Evolutionary conservation across 2,113 vertebrate species (phyloP).

Genomic region (Myotis brandtii): DNA sequence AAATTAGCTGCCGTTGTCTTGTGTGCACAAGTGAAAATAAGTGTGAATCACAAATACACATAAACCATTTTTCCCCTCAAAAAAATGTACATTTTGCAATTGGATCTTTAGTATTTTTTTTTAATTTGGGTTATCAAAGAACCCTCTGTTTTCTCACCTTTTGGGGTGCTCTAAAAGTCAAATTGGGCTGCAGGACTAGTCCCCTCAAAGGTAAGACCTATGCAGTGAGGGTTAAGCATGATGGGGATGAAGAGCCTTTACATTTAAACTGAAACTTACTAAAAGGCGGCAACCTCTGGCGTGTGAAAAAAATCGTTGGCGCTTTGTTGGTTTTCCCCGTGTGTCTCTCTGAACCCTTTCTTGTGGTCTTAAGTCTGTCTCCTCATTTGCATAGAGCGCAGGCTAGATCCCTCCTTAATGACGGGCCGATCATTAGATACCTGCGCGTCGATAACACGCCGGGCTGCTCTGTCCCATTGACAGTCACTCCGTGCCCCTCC

Average conservation of each 20-base stretch:
- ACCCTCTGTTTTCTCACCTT: neutral
- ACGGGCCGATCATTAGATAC: slow-evolving; percentile 96
- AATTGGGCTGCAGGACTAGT: neutral
- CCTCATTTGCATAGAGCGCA: slow-evolving; percentile 97
- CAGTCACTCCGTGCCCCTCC: slow-evolving; percentile 90
- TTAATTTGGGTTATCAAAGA: neutral
- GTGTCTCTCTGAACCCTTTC: slow-evolving; percentile 87
- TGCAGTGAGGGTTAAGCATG: slow-evolving; percentile 85
- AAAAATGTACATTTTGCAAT: neutral
- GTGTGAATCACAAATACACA: neutral
- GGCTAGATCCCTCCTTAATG: slow-evolving; percentile 98
- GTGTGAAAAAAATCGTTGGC: slow-evolving; percentile 87
- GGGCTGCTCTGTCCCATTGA: slow-evolving; percentile 95
- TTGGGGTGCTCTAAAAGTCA: neutral
- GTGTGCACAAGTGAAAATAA: neutral
- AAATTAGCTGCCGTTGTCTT: neutral
- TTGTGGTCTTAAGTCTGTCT: slow-evolving; percentile 90
- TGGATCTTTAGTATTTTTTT: neutral
- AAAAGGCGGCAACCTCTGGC: slow-evolving; percentile 89
- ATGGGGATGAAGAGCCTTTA: slow-evolving; percentile 63
- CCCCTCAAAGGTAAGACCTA: slow-evolving; percentile 50
- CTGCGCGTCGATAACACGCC: slow-evolving; percentile 95
- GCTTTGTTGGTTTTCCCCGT: slow-evolving; percentile 88
- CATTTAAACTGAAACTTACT: slow-evolving; percentile 84
- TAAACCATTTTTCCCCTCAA: neutral